A percentile compares a stretch with the other conserved stretches of the same genome.
Conservation (phyloP, 2,888 invertebrate species). For the Apamea anceps region DNA sequence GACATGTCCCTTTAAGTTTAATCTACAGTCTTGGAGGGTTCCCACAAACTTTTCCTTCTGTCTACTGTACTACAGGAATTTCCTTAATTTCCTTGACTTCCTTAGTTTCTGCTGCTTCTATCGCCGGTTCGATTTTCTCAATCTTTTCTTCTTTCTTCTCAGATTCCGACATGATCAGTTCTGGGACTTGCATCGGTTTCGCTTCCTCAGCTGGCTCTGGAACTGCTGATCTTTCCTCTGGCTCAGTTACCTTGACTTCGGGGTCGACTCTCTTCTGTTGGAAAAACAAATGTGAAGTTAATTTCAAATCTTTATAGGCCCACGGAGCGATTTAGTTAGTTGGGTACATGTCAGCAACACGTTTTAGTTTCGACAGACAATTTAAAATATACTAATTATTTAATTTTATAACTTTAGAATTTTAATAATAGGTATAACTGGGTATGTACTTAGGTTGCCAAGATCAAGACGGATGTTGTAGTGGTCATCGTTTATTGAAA, state of each 20-base stretch:
- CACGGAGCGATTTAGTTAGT: neutral
- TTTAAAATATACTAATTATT: neutral
- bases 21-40: conserved; percentile 26
- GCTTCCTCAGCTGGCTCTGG: conserved; percentile 68
- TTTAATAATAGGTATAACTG: neutral
- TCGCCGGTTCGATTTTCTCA: conserved; percentile 72
- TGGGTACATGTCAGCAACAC: neutral
- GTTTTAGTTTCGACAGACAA: neutral
- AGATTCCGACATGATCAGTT: conserved; percentile 85
- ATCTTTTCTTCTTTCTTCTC: conserved; percentile 77
- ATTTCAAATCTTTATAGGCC: too few species aligned
- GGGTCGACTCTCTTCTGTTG: conserved; percentile 75
- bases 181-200: conserved; percentile 83
- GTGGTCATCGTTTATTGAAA: neutral
- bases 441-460: neutral
- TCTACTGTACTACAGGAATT: conserved; percentile 42
- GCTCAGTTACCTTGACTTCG: conserved; percentile 67
- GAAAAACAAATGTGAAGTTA: conserved; percentile 15
- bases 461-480: neutral
- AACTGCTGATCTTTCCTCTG: conserved; percentile 69
- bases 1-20: conserved; percentile 1
- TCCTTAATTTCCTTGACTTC: conserved; percentile 59
- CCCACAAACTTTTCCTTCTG: neutral
- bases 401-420: neutral
- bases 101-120: conserved; percentile 61